phyloP scores from a whole-genome alignment of 2,113 vertebrate species.

The Heterotis niloticus region DNA sequence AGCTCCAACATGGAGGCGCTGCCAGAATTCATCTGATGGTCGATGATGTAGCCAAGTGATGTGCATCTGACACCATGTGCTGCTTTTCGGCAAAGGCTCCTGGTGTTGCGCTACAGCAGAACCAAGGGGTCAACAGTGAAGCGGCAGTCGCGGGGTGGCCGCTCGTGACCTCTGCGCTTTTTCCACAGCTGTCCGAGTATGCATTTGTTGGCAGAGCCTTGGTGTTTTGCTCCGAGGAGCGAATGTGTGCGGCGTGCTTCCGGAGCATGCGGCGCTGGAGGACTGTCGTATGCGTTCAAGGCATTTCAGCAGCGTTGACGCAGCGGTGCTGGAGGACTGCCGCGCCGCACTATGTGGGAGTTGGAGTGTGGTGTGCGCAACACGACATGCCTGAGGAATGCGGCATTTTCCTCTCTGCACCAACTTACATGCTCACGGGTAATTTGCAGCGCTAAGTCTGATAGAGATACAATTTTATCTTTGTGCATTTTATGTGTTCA shows the following conservation, averaged over 20 bases:
- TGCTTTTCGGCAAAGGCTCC: constrained; percentile 49
- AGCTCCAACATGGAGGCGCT: constrained; percentile 20
- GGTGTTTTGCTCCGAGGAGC: not conserved
- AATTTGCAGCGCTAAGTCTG: too few relatives aligned
- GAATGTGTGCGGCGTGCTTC: not conserved
- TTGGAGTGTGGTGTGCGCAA: not conserved
- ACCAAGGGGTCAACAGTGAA: constrained; percentile 31
- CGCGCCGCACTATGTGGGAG: constrained; percentile 18
- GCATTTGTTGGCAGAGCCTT: constrained; percentile 1
- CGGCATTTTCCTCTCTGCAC: not conserved
- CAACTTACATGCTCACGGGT: too few relatives aligned
- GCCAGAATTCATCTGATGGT: constrained; percentile 36
- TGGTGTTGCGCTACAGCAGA: constrained; percentile 54
- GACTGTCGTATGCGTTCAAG: not conserved
- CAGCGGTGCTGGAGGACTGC: not conserved
- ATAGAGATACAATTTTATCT: too few relatives aligned
- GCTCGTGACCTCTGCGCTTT: constrained; percentile 51
- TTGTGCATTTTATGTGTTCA: too few relatives aligned
- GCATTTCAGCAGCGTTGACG: not conserved
- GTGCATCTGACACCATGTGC: constrained; percentile 53
- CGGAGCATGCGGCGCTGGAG: constrained; percentile 23
- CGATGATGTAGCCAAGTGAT: constrained; percentile 37
- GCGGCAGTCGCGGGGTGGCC: constrained; percentile 51
- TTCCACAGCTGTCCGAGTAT: not conserved
- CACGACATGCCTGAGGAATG: not conserved